These are phyloP conservation scores for Tetanocera ferruginea DNA, from an alignment of 2,888 invertebrate species.

Conservation along the genomic window DNA sequence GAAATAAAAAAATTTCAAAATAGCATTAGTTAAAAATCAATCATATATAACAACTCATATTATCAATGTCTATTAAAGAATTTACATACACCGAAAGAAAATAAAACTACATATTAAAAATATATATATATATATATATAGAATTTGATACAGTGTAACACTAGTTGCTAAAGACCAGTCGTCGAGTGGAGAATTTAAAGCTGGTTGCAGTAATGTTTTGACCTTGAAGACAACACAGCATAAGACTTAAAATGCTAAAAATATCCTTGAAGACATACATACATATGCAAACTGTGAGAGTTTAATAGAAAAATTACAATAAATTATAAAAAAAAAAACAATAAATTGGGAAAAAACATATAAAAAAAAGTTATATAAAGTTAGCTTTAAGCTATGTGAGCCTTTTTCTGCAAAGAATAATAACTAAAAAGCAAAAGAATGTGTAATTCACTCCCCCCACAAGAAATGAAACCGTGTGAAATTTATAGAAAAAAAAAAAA, in stretches of 20 bases:
- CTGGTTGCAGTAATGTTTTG: background rate
- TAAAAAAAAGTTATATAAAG: background rate
- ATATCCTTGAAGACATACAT: constrained; percentile 26
- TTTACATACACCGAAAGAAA: background rate
- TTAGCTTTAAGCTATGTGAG: constrained; percentile 32
- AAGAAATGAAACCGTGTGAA: constrained; percentile 1
- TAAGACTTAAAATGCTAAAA: constrained; percentile 15
- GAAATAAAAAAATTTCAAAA: background rate
- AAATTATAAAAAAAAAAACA: background rate
- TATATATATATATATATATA: constrained; percentile 8
- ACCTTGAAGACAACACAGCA: background rate
- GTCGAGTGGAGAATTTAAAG: background rate
- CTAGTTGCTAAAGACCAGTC: background rate
- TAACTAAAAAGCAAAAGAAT: constrained; percentile 25
- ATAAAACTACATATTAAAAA: background rate
- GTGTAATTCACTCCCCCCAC: constrained; percentile 32
- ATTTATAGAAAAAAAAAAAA: background rate
- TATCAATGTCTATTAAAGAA: constrained; percentile 34
- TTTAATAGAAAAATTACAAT: background rate
- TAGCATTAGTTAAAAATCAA: background rate
- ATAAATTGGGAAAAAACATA: background rate
- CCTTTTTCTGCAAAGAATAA: constrained; percentile 38
- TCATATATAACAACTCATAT: constrained; percentile 8
- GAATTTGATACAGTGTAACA: background rate
- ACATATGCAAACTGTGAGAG: background rate